Percentiles rank a stretch among this genome's conserved stretches.
Evolutionary conservation across 2,113 vertebrate species (phyloP).

Genomic region (Chamaetylas fuelleborni): DNA sequence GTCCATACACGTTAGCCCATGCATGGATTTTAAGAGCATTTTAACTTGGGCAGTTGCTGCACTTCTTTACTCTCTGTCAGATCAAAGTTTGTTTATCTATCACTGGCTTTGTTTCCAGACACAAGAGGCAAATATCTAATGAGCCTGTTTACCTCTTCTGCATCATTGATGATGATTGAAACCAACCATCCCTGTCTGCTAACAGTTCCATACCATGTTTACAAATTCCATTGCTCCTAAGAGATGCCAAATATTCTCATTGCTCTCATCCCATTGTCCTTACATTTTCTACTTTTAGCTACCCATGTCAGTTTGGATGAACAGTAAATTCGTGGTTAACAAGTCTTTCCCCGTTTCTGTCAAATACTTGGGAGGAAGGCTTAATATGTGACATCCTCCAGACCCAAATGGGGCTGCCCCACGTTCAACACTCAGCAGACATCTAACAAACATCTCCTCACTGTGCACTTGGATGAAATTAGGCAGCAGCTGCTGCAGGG

Average conservation of each 20-base stretch:
- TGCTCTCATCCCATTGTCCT: not conserved
- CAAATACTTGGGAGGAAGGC: not conserved
- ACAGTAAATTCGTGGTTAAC: not conserved
- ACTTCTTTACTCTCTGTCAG: not conserved
- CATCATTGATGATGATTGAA: not conserved
- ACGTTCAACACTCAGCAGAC: not conserved
- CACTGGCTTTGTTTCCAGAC: not conserved
- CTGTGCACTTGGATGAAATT: not conserved
- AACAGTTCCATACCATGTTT: not conserved
- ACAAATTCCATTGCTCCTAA: not conserved
- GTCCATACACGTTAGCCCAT: not conserved
- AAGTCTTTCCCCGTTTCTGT: not conserved
- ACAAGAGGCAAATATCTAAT: not conserved
- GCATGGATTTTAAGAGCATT: not conserved
- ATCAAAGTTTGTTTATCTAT: not conserved
- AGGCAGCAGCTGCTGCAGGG: not conserved
- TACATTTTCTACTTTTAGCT: not conserved
- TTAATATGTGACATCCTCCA: not conserved
- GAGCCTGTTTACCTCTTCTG: not conserved
- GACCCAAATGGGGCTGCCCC: not conserved
- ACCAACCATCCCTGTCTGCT: not conserved
- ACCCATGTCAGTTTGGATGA: not conserved
- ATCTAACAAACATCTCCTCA: not conserved
- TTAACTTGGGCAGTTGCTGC: not conserved
- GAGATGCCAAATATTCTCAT: not conserved